These are phyloP conservation scores for Trematomus loennbergii DNA, from an alignment of 2,113 vertebrate species.

Conservation along the genomic window DNA sequence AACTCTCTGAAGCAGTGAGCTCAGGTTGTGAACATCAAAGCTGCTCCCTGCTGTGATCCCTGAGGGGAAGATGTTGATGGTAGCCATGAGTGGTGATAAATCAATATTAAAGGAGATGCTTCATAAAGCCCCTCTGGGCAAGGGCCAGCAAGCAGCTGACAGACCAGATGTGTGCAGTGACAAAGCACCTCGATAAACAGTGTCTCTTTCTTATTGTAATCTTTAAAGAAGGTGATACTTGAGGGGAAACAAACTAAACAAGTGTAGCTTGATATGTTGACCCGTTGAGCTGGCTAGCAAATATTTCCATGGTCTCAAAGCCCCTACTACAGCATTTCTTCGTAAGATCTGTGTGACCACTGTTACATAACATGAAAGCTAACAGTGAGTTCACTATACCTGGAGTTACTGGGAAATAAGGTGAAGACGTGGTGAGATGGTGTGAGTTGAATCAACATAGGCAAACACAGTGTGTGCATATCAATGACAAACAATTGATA, in stretches of 20 bases:
- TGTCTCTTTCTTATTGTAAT: slow-evolving; percentile 11
- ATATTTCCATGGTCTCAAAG: slow-evolving; percentile 29
- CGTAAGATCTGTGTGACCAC: slow-evolving; percentile 13
- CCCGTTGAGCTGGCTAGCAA: not conserved
- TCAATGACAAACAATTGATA: not conserved
- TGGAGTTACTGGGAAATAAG: too few relatives aligned
- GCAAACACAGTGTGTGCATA: slow-evolving; percentile 7
- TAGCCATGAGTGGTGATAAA: slow-evolving; percentile 33
- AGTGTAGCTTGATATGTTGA: slow-evolving; percentile 15
- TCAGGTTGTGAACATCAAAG: slow-evolving; percentile 37
- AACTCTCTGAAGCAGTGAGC: slow-evolving; percentile 9
- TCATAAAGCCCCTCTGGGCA: not conserved
- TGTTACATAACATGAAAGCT: slow-evolving; percentile 11
- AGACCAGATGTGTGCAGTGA: slow-evolving; percentile 12
- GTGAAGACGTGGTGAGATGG: too few relatives aligned
- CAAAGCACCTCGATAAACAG: not conserved
- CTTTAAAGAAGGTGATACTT: slow-evolving; percentile 31
- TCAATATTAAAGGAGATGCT: slow-evolving; percentile 54
- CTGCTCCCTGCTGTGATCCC: slow-evolving; percentile 23
- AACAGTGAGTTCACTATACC: too few relatives aligned
- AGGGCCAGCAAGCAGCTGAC: not conserved
- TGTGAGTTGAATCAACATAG: not conserved
- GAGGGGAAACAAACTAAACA: slow-evolving; percentile 33
- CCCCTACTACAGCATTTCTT: slow-evolving; percentile 19
- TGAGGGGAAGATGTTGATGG: slow-evolving; percentile 9